These are phyloP conservation scores for Lytechinus variegatus DNA, from an alignment of 35 echinoderm and acorn worm genomes.

Conservation along the genomic window DNA sequence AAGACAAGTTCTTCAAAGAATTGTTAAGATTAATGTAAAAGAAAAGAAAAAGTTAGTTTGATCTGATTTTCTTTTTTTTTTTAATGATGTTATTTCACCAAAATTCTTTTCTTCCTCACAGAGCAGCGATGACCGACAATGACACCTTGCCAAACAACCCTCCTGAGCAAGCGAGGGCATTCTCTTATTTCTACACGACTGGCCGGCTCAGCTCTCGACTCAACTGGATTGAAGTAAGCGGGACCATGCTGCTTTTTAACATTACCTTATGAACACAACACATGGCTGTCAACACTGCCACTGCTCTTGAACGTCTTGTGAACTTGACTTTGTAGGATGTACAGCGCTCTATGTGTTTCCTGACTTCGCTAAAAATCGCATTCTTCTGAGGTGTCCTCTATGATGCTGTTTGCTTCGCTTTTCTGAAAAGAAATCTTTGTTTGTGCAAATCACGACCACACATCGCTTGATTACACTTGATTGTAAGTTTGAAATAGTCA, in stretches of 20 bases:
- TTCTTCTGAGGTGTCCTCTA: neutral
- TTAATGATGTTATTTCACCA: neutral
- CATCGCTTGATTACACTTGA: neutral
- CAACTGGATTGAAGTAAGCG: conserved; percentile 10
- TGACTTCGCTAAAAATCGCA: neutral
- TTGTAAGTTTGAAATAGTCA: neutral
- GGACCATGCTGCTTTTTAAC: neutral
- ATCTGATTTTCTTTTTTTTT: no score
- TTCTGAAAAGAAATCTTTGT: neutral
- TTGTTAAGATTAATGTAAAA: no score
- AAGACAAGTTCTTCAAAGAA: no score
- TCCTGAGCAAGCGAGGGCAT: neutral
- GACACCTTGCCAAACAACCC: conserved; percentile 53
- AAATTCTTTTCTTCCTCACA: neutral
- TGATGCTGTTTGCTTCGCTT: neutral
- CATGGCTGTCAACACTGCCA: neutral
- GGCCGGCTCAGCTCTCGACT: neutral
- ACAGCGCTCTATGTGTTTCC: neutral
- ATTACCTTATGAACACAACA: neutral
- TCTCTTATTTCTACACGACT: neutral
- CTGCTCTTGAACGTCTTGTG: neutral
- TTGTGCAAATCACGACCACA: neutral
- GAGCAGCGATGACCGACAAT: conserved; percentile 47
- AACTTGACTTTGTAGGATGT: neutral
- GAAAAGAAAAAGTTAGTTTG: no score